phyloP scores from a whole-genome alignment of 2,888 invertebrate genomes.

The Actias luna region DNA sequence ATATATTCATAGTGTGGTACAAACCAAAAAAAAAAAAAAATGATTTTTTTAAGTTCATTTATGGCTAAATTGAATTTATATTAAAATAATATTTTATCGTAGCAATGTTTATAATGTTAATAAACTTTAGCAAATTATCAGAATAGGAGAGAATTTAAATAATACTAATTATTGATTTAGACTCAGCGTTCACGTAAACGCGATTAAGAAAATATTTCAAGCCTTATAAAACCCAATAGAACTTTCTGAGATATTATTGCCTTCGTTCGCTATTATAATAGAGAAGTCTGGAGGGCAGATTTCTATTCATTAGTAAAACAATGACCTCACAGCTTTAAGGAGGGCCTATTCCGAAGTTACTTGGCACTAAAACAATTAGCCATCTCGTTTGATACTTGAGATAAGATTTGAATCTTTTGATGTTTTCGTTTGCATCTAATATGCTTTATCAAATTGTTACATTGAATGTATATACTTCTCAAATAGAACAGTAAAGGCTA shows the following conservation, averaged over 20 bases:
- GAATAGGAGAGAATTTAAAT: neutral
- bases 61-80: too few species aligned
- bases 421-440: conserved; percentile 21
- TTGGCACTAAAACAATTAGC: conserved; percentile 50
- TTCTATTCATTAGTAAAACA: conserved; percentile 53
- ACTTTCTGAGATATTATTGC: conserved; percentile 5
- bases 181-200: neutral
- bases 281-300: conserved; percentile 35
- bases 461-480: neutral
- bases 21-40: too few species aligned
- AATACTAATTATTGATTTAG: neutral
- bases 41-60: too few species aligned
- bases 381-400: conserved; percentile 20
- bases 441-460: conserved; percentile 10
- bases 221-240: neutral
- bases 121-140: neutral
- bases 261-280: conserved; percentile 23
- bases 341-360: conserved; percentile 35
- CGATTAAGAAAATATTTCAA: neutral
- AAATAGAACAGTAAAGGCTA: neutral
- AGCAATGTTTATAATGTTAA: too few species aligned
- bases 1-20: too few species aligned
- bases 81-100: too few species aligned
- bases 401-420: conserved; percentile 28
- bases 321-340: conserved; percentile 35